Percentiles rank a stretch among this genome's conserved stretches.
phyloP scores from a whole-genome alignment of 2,888 invertebrate species.

The Orchesella flavescens region DNA sequence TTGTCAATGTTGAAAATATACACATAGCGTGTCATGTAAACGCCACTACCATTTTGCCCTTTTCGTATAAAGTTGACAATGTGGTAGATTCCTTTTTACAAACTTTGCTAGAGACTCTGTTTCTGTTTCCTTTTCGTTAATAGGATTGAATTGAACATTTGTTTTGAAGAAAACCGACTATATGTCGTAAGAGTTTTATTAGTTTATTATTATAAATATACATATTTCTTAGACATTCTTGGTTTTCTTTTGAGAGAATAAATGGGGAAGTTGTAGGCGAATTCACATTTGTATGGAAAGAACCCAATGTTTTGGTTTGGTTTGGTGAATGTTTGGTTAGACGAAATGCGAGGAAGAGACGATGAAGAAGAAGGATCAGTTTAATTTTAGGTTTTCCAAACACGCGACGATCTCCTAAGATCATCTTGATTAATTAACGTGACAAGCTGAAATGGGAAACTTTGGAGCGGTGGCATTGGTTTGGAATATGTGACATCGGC shows the following conservation, averaged over 20 bases:
- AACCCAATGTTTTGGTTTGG: not conserved
- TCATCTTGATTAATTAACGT: constrained; percentile 39
- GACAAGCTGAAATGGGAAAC: constrained; percentile 22
- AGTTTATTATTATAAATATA: too few relatives aligned
- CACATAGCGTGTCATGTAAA: constrained; percentile 35
- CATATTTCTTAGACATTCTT: too few relatives aligned
- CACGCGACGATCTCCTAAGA: not conserved
- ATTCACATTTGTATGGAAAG: too few relatives aligned
- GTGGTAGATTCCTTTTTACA: not conserved
- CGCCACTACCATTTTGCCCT: not conserved
- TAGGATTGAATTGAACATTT: constrained; percentile 42
- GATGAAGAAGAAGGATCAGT: not conserved
- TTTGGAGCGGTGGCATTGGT: too few relatives aligned
- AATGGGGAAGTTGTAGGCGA: too few relatives aligned
- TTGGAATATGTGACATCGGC: too few relatives aligned
- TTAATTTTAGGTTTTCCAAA: not conserved
- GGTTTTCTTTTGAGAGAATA: too few relatives aligned
- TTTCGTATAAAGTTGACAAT: not conserved
- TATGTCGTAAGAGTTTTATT: too few relatives aligned
- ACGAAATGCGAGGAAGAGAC: not conserved
- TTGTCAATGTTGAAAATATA: constrained; percentile 42
- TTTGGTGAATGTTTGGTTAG: too few relatives aligned
- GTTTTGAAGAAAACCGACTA: constrained; percentile 2
- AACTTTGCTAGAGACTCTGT: constrained; percentile 2
- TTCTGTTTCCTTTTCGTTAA: not conserved